Percentiles rank a stretch among this genome's conserved stretches.
Evolutionary conservation across 2,113 vertebrate genomes (phyloP).

Genomic region (Dryoscopus gambensis): DNA sequence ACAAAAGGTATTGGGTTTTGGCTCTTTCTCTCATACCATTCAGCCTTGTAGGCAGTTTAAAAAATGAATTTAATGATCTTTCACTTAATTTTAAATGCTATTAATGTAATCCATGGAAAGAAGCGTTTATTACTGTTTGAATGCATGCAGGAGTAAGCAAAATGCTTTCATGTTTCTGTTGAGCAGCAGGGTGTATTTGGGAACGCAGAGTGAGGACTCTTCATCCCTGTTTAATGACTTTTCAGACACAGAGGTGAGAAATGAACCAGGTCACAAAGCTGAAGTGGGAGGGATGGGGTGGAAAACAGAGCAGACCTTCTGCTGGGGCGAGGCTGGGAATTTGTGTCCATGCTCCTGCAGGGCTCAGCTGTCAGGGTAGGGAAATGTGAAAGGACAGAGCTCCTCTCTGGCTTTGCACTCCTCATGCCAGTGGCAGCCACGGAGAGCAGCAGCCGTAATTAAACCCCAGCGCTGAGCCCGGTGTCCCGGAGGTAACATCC

Average conservation of each 20-base stretch:
- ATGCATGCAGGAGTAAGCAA: background rate
- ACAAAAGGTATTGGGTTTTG: background rate
- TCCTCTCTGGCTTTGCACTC: background rate
- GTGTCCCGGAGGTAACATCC: slow-evolving; percentile 1
- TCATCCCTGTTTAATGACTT: background rate
- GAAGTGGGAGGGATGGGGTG: background rate
- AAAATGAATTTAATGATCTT: background rate
- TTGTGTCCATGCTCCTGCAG: background rate
- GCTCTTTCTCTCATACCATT: background rate
- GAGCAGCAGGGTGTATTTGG: background rate
- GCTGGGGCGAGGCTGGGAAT: background rate
- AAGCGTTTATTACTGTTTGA: background rate
- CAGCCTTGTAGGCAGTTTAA: background rate
- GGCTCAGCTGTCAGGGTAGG: background rate
- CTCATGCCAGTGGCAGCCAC: background rate
- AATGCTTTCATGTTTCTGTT: background rate
- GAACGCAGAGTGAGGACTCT: background rate
- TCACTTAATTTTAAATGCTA: background rate
- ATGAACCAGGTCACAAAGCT: background rate
- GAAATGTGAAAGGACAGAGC: background rate
- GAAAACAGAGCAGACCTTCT: background rate
- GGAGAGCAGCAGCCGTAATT: slow-evolving; percentile 9
- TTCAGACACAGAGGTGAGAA: background rate
- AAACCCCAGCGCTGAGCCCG: background rate
- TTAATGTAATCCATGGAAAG: background rate